Base-by-base conservation (phyloP, 1,140 invertebrate species). In the Trichogramma pretiosum region DNA sequence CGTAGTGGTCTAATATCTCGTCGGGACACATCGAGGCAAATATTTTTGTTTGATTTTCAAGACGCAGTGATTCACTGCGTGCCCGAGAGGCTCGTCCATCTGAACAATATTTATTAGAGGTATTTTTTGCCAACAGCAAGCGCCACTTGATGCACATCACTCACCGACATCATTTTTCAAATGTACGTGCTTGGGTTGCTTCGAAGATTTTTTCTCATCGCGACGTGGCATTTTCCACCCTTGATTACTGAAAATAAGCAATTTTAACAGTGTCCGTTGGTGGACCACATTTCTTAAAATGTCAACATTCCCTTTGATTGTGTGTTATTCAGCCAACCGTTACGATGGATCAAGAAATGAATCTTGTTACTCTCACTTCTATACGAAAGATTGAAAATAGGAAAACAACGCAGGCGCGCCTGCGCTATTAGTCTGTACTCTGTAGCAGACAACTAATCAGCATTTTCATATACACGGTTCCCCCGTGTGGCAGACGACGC, bases 11-110 rank as follows among this genome's bases (percentile, higher is more conserved):
- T 3, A 81, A 67, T 46, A 81, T 76, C 60, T 80, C 78, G 54
- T 81, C 78, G 0, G 78, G 78, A 21, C 80, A 75, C 65, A 81
- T 70, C 0, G 79, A 78, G 0, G 77, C 77, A 41, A 78, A 74
- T 45, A 76, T 75, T 58, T 74, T 74, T 1, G 72, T 74, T 23
- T 74, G 65, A 2, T 65, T 57, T 46, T 62, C 57, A 7, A 57
- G 43, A 1, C 28, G 43, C 16, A 21, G 16, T 5, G 16, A n/a
- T 5, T 34, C 33, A 30, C 26, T 13, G 26, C 13, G 26, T 8
- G 7, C 13, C 13, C 7, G n/a, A 30, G n/a, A 9, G 7, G 26
- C 7, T 8, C 13, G 7, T 30, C 26, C 13, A 30, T 30, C 26
- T 30, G n/a, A n/a, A n/a, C n/a, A n/a, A n/a, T n/a, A n/a, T n/a